Evolutionary conservation across 2,888 invertebrate species (phyloP), one percentile per base, ranked within the genome.

Genomic region (Trilocha varians): DNA sequence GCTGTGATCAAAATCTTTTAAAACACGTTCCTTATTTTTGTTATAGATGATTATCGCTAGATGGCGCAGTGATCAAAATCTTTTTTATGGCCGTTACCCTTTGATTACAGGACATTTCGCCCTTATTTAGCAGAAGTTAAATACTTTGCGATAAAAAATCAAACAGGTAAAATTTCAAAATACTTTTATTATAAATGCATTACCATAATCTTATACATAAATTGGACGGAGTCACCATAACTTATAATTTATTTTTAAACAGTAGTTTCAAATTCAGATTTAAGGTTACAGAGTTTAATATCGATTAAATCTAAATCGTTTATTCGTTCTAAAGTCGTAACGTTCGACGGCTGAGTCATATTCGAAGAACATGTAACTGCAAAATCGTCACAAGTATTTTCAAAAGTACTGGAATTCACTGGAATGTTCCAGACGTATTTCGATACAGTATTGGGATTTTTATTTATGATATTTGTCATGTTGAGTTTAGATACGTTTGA

Each of bases 281-380:
- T 78, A 16, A 87, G 62, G 53, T 70, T 69, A 33, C 63, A 73
- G 16, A 87, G 46, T 57, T 72, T 85, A 44, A 68, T 74, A 44
- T 86, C 82, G 1, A 87, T 68, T 11, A 74, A 63, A 48, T 85
- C 70, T 14, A 87, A 62, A 52, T 87, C 87, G 36, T 63, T 73
- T n/a, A 87, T 65, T 50, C 86, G 68, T 49, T 86, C 86, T 33
- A 82, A 59, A 5, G 85, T 87, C 3, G 67, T 69, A 1, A 84
- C 65, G 54, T 72, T 68, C 0, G 83, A 80, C 0, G 72, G 75
- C 18, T 64, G 67, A 1, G 76, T 70, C 2, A 59, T 41, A 47
- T 71, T 69, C 0, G 61, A 58, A 3, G 37, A 14, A 16, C 45
- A 36, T 1, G 51, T 50, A 1, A 47, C 48, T 1, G 41, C 51